Evolutionary conservation across 2,113 vertebrate species (phyloP), one percentile per base, ranked within the genome.

Genomic region (Rhabdomys dilectus): DNA sequence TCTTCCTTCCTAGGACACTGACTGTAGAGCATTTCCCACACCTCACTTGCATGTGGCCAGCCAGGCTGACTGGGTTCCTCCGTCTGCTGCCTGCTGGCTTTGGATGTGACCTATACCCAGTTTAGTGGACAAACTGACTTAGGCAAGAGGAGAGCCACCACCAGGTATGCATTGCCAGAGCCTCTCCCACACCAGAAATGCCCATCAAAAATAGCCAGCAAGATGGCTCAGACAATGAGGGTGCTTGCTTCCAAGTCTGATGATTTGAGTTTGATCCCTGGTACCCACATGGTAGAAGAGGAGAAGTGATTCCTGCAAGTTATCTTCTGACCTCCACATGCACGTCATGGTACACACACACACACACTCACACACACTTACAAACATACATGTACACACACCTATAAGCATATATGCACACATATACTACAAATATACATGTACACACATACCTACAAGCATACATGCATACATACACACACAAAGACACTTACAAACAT

Each of bases 51-150:
- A 34, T 39, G 56, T 39, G 72, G 29, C 22, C 6, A 3, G 36
- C 19, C 31, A 85, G 29, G 26, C 56, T 1, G 10, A 15, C 60
- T 0, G 0, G 0, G 66, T 1, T 3, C 48, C 88, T 7, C 0
- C 21, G 64, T 60, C 53, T 10, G 64, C 11, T 8, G 39, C 26
- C 91, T 31, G 53, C 24, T 85, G 29, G 39, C 39, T 64, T 85
- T 45, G 82, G 39, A 19, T 64, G 60, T 19, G 26, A 29, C 39
- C n/a, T 26, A 29, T 10, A 31, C 7, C 1, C 16, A 8, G 7
- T 78, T 80, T 77, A 3, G 29, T 3, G 13, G 53, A 75, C 51
- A 81, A 19, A 73, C 56, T 60, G 5, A 1, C 42, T 34, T 7
- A 19, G 78, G 51, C 34, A 22, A n/a, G 19, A 21, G 15, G 0